Percentiles rank a stretch among this genome's conserved stretches.
phyloP scores from a whole-genome alignment of 2,888 invertebrate species.

The Eumacrocentrus americanus region DNA sequence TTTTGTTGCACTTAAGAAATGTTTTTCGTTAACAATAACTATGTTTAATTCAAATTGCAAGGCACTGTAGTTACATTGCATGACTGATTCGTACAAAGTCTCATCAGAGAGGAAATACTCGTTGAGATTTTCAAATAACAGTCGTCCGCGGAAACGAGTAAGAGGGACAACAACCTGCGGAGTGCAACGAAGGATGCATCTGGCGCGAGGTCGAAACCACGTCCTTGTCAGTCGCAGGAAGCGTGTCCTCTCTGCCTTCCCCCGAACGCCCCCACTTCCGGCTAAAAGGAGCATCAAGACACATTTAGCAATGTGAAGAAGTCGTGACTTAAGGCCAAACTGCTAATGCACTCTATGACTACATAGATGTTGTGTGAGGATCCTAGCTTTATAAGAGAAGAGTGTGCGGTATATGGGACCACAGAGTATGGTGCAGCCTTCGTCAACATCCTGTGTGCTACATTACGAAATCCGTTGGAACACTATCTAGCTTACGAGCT shows the following conservation, averaged over 20 bases:
- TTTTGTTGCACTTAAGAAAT: no score
- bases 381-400: conserved; percentile 15
- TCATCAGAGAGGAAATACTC: no score
- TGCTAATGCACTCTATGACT: background rate
- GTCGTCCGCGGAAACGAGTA: conserved; percentile 24
- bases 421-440: no score
- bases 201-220: conserved; percentile 55
- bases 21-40: no score
- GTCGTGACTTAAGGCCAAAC: background rate
- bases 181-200: conserved; percentile 59
- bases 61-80: no score
- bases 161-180: conserved; percentile 35
- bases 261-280: conserved; percentile 25
- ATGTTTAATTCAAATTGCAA: no score
- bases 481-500: no score
- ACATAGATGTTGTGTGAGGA: background rate
- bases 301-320: background rate
- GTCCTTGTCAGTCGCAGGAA: conserved; percentile 57
- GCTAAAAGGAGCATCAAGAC: conserved; percentile 7
- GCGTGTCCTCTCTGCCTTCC: conserved; percentile 47
- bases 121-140: conserved; percentile 9
- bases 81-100: no score
- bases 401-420: no score
- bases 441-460: conserved; percentile 57
- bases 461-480: conserved; percentile 43